phyloP scores from a whole-genome alignment of 1,140 invertebrate species.

The Bombus sibiricus region DNA sequence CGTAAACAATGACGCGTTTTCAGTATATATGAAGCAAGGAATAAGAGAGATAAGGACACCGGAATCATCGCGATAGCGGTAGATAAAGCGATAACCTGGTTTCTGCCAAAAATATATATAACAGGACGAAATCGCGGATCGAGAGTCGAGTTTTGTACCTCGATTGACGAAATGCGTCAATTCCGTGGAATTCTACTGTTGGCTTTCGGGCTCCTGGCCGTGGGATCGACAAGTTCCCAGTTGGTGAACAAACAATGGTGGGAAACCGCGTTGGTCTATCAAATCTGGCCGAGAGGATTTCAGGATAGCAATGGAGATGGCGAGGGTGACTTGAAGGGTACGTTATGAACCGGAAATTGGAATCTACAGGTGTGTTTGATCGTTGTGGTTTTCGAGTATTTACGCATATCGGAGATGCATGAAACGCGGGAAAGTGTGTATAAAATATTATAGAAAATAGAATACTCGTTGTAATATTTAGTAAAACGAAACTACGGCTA shows the following conservation, averaged over 20 bases:
- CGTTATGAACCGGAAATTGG: neutral
- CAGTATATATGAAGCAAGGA: neutral
- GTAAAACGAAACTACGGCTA: neutral
- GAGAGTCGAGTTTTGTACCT: too few relatives aligned
- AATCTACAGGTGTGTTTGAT: conserved; percentile 1
- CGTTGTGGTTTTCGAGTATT: too few relatives aligned
- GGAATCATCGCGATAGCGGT: neutral
- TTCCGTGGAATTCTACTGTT: conserved; percentile 3
- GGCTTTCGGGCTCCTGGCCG: conserved; percentile 13
- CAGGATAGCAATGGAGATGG: conserved; percentile 89
- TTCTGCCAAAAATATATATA: conserved; percentile 34
- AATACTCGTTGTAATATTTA: too few relatives aligned
- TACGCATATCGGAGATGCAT: too few relatives aligned
- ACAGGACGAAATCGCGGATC: neutral
- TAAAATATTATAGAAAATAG: too few relatives aligned
- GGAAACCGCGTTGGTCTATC: conserved; percentile 88
- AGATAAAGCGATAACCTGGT: conserved; percentile 32
- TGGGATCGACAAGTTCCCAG: neutral
- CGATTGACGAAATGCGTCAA: neutral
- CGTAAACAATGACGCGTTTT: conserved; percentile 26
- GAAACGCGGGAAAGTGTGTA: too few relatives aligned
- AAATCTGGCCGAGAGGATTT: conserved; percentile 89
- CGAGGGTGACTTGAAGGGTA: conserved; percentile 88
- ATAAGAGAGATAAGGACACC: conserved; percentile 14
- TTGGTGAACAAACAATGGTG: conserved; percentile 85